These are phyloP conservation scores for Alloplasta piceator DNA, from an alignment of 2,888 invertebrate species.

Conservation along the genomic window DNA sequence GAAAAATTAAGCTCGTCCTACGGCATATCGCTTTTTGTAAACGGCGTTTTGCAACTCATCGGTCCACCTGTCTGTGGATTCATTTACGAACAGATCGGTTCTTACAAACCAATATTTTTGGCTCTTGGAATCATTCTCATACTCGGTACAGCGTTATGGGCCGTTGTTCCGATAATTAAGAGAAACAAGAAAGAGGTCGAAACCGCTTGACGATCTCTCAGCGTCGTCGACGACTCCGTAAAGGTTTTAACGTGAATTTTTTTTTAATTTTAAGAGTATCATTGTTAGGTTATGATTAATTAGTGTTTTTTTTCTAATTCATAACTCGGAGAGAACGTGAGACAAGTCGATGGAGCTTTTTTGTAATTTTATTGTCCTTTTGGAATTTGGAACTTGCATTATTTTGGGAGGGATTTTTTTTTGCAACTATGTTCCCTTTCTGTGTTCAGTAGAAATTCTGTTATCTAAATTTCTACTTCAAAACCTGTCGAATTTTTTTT, in stretches of 20 bases:
- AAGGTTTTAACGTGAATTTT: conserved; percentile 19
- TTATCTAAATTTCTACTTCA: too few species aligned
- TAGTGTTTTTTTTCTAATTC: background rate
- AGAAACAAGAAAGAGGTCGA: conserved; percentile 79
- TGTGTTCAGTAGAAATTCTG: too few species aligned
- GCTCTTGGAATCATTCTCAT: conserved; percentile 90
- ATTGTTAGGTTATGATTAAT: background rate
- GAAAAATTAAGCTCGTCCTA: conserved; percentile 93
- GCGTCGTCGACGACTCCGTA: background rate
- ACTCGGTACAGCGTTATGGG: conserved; percentile 90
- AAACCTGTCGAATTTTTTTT: too few species aligned
- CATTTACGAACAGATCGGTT: conserved; percentile 87
- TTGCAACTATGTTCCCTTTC: too few species aligned
- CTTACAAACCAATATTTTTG: conserved; percentile 90
- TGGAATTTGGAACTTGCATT: background rate
- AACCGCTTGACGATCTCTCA: conserved; percentile 69
- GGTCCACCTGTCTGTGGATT: conserved; percentile 93
- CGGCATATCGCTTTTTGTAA: conserved; percentile 93
- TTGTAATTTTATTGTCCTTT: background rate
- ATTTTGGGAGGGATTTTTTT: too few species aligned
- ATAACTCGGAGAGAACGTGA: conserved; percentile 17
- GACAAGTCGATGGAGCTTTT: background rate
- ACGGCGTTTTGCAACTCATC: conserved; percentile 91
- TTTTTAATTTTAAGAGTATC: conserved; percentile 25
- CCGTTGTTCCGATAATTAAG: conserved; percentile 89